Percentiles rank a stretch among this genome's conserved stretches.
phyloP scores from a whole-genome alignment of 2,113 vertebrate genomes.

The Notechis scutatus region DNA sequence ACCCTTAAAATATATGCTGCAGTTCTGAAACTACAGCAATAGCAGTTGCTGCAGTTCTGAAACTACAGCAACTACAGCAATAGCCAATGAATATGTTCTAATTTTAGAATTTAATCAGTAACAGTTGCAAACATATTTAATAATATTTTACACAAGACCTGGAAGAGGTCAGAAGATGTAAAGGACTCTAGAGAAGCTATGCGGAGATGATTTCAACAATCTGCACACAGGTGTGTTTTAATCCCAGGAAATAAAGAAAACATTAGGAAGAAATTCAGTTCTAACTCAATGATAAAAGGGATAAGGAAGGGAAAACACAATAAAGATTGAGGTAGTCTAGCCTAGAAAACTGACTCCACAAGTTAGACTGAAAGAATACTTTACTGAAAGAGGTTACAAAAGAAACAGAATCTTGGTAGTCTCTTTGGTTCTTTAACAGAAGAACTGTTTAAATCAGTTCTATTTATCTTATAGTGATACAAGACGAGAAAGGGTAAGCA shows the following conservation, averaged over 20 bases:
- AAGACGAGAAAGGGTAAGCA: conserved; percentile 40
- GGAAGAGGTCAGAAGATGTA: background rate
- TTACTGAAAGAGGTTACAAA: background rate
- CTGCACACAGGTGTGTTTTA: background rate
- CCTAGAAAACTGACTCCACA: background rate
- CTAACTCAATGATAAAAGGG: background rate
- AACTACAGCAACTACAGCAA: background rate
- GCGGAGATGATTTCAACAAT: background rate
- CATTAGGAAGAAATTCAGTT: background rate
- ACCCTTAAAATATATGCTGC: conserved; percentile 35
- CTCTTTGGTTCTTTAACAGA: background rate
- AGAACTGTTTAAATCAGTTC: conserved; percentile 44
- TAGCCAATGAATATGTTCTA: background rate
- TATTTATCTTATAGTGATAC: conserved; percentile 32
- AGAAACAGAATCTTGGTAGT: background rate
- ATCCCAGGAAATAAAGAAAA: background rate
- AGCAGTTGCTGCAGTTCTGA: conserved; percentile 10
- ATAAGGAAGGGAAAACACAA: background rate
- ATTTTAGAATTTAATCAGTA: conserved; percentile 61
- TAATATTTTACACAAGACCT: conserved; percentile 28
- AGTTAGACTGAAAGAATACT: background rate
- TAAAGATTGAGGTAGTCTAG: background rate
- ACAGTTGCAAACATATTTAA: conserved; percentile 45
- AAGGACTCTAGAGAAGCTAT: background rate
- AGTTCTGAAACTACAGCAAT: conserved; percentile 28